phyloP scores from a whole-genome alignment of 2,888 invertebrate species.

The Iphiclides podalirius region DNA sequence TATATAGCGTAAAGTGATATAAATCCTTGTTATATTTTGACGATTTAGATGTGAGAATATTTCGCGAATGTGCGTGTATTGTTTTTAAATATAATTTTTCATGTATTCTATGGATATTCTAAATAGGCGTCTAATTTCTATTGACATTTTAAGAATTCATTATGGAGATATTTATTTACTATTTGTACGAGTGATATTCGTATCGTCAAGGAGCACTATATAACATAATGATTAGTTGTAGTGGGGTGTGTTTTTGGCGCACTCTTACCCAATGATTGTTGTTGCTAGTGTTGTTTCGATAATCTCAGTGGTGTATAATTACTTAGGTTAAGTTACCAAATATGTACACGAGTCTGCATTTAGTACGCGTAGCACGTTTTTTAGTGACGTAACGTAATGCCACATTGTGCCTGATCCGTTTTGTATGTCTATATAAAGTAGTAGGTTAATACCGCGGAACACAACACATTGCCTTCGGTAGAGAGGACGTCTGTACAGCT shows the following conservation, averaged over 20 bases:
- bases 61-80: constrained; percentile 48
- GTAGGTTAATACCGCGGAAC: constrained; percentile 38
- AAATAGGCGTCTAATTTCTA: constrained; percentile 43
- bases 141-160: constrained; percentile 35
- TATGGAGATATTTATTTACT: constrained; percentile 35
- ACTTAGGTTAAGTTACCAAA: constrained; percentile 63
- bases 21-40: constrained; percentile 66
- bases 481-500: constrained; percentile 32
- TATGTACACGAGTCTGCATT: constrained; percentile 68
- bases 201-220: not conserved
- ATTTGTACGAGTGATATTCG: constrained; percentile 28
- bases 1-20: constrained; percentile 58
- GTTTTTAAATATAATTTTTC: constrained; percentile 41
- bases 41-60: constrained; percentile 63
- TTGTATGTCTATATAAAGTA: constrained; percentile 43
- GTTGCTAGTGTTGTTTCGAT: constrained; percentile 32
- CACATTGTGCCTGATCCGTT: constrained; percentile 69
- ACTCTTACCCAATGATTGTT: constrained; percentile 7
- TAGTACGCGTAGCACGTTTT: constrained; percentile 54
- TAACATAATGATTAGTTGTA: not conserved
- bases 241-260: constrained; percentile 3
- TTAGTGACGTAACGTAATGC: constrained; percentile 45
- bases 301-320: constrained; percentile 49
- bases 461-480: constrained; percentile 46
- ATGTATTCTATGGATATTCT: constrained; percentile 48